A percentile compares a stretch with the other conserved stretches of the same genome.
phyloP scores from a whole-genome alignment of 2,888 invertebrate genomes.

The Papilio demoleus region DNA sequence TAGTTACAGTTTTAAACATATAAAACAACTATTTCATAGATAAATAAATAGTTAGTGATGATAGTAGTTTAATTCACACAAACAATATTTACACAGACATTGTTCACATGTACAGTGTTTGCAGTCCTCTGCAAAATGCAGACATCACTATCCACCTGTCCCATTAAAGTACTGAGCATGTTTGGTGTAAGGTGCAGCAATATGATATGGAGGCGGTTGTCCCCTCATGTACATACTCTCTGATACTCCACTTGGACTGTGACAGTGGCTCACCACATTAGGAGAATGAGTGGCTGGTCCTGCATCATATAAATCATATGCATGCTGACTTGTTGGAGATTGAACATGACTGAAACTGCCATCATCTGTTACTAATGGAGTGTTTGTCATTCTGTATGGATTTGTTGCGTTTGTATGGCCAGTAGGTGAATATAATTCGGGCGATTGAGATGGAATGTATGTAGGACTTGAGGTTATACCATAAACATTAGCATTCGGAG shows the following conservation, averaged over 20 bases:
- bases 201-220: conserved; percentile 92
- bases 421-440: conserved; percentile 77
- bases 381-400: conserved; percentile 79
- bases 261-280: conserved; percentile 70
- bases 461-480: conserved; percentile 73
- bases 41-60: conserved; percentile 44
- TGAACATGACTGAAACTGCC: conserved; percentile 77
- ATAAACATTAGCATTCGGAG: conserved; percentile 72
- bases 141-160: conserved; percentile 74
- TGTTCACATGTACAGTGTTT: conserved; percentile 37
- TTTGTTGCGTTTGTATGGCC: conserved; percentile 80
- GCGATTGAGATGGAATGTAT: conserved; percentile 75
- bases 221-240: conserved; percentile 71
- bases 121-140: conserved; percentile 52
- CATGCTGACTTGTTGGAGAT: conserved; percentile 75
- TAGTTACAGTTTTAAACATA: conserved; percentile 49
- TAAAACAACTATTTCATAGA: conserved; percentile 37
- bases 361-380: conserved; percentile 77
- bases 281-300: conserved; percentile 72
- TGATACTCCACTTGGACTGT: conserved; percentile 70
- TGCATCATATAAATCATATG: conserved; percentile 78
- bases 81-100: conserved; percentile 59
- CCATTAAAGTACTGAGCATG: conserved; percentile 87
- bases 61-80: conserved; percentile 48
- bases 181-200: conserved; percentile 92